Evolutionary conservation across 2,797 vertebrate genomes (phyloP), one percentile per base, ranked within the genome.

Genomic region (Melanotaenia parkinsoni): DNA sequence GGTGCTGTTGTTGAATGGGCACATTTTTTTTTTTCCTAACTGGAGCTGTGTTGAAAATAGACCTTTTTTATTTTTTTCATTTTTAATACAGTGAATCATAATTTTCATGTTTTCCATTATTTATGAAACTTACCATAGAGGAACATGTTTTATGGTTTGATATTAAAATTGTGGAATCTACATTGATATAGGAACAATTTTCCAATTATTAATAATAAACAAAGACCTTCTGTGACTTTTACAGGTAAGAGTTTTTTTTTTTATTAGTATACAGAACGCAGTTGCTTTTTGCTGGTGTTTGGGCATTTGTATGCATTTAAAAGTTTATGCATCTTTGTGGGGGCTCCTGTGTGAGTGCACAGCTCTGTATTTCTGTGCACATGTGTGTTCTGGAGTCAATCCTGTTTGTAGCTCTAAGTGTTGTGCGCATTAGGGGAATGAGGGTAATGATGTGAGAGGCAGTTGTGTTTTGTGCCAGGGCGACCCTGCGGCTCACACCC

Each of bases 381-480:
- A 77, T 88, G 76, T 81, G 78, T 86, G 82, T 82, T 89, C 70
- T 77, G 77, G 81, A 91, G 88, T 82, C 74, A 72, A 83, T 87
- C 86, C 87, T 91, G 79, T 89, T 87, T 90, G 91, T 86, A 87
- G 86, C 90, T 90, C 89, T 91, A 93, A 94, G 91, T 93, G 91
- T 89, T 92, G 88, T 89, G 87, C 88, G 76, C 92, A 94, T 95
- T 95, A 94, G 88, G 80, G 88, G 86, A 90, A 91, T 93, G 93
- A 93, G 90, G 92, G 92, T 95, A 95, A 95, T 95, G 93, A 94
- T 91, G 89, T 94, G 92, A 90, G 87, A 92, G 91, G 91, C 88
- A 86, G 86, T 89, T 88, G 83, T 86, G 85, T 90, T 92, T 90
- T 84, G 81, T 90, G 88, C 87, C 85, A 87, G 89, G 91, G 90